phyloP scores from a whole-genome alignment of 2,113 vertebrate genomes.

The Pseudolaguvia tuberculata region DNA sequence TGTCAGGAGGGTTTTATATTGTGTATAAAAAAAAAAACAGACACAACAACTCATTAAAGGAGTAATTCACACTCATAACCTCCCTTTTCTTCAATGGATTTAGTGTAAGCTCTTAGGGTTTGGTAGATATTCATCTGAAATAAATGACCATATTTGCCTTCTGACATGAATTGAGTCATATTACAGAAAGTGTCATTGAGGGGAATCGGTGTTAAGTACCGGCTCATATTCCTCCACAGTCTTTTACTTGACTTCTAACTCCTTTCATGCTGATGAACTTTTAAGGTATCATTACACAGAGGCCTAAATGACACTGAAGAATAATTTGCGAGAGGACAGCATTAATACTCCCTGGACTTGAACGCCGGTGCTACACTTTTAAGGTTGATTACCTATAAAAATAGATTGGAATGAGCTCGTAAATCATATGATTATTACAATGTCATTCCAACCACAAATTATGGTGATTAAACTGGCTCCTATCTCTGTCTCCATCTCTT shows the following conservation, averaged over 20 bases:
- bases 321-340: slow-evolving; percentile 54
- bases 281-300: slow-evolving; percentile 60
- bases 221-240: slow-evolving; percentile 32
- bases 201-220: slow-evolving; percentile 26
- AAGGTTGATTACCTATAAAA: slow-evolving; percentile 69
- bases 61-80: background rate
- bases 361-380: slow-evolving; percentile 59
- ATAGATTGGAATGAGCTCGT: slow-evolving; percentile 62
- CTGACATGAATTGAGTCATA: too few species aligned
- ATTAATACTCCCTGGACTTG: slow-evolving; percentile 61
- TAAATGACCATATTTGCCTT: slow-evolving; percentile 10
- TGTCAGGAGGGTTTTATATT: slow-evolving; percentile 26
- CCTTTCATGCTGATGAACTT: slow-evolving; percentile 55
- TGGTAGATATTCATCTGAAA: background rate
- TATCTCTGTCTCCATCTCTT: slow-evolving; percentile 33
- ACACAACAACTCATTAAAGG: slow-evolving; percentile 5
- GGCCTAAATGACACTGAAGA: slow-evolving; percentile 57
- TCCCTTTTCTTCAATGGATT: background rate
- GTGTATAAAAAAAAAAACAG: slow-evolving; percentile 25
- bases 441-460: slow-evolving; percentile 61
- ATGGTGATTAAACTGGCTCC: slow-evolving; percentile 48
- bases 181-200: slow-evolving; percentile 19
- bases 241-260: slow-evolving; percentile 60
- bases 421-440: slow-evolving; percentile 65
- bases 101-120: background rate